These are phyloP conservation scores for Porites divaricata DNA, from an alignment of 92 coral and sea anemone species.

Conservation along the genomic window DNA sequence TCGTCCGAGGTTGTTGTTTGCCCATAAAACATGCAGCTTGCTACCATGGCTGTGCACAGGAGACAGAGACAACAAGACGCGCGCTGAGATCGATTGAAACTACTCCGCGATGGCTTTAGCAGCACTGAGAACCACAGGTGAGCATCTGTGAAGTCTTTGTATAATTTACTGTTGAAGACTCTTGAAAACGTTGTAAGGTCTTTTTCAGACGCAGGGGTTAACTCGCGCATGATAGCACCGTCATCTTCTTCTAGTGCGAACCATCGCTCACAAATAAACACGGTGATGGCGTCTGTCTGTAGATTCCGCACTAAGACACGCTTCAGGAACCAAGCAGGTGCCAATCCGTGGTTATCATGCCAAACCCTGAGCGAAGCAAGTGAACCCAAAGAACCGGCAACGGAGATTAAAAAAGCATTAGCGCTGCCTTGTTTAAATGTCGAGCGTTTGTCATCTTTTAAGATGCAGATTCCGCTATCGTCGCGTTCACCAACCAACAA, in stretches of 20 bases:
- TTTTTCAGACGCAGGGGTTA: conserved; percentile 55
- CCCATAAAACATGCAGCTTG: conserved; percentile 87
- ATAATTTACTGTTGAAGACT: conserved; percentile 61
- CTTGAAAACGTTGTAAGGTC: conserved; percentile 60
- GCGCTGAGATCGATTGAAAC: conserved; percentile 78
- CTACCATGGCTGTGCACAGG: conserved; percentile 73
- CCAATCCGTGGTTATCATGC: conserved; percentile 72
- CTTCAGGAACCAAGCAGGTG: conserved; percentile 75
- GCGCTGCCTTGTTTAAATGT: conserved; percentile 67
- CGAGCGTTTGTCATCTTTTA: conserved; percentile 53
- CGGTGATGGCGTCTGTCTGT: conserved; percentile 63
- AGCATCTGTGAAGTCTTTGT: conserved; percentile 64
- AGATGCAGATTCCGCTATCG: conserved; percentile 57
- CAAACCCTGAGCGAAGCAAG: conserved; percentile 58
- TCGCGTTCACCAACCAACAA: conserved; percentile 48
- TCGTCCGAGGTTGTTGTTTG: conserved; percentile 45
- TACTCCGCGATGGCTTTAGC: conserved; percentile 74
- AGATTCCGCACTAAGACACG: conserved; percentile 56
- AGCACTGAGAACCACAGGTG: conserved; percentile 79
- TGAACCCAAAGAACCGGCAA: conserved; percentile 46
- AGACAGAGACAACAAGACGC: conserved; percentile 75
- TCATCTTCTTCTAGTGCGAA: conserved; percentile 75
- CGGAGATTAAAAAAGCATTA: conserved; percentile 71
- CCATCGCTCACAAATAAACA: conserved; percentile 75
- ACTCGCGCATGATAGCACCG: conserved; percentile 48